Conservation (phyloP, 2,888 invertebrate species). For the Microctonus brassicae region DNA sequence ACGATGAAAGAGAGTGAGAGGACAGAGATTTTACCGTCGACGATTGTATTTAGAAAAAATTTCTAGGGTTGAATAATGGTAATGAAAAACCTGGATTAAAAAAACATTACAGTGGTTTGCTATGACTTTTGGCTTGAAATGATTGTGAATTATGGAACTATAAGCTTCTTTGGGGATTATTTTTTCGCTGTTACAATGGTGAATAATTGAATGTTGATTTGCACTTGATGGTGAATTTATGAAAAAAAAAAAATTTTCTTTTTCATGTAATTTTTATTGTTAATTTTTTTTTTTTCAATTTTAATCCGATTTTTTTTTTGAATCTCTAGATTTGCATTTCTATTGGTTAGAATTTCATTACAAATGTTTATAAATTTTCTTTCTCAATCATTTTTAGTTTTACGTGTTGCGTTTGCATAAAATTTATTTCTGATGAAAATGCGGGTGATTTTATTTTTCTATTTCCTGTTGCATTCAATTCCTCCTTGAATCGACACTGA, state of each 20-base stretch:
- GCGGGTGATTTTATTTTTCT: not conserved
- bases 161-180: not conserved
- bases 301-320: not conserved
- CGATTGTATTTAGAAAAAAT: constrained; percentile 15
- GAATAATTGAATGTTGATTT: not conserved
- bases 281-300: not conserved
- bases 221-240: not conserved
- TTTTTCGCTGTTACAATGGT: constrained; percentile 8
- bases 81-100: constrained; percentile 28
- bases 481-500: not conserved
- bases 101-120: constrained; percentile 6
- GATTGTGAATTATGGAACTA: constrained; percentile 22
- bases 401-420: not conserved
- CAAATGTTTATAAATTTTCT: not conserved
- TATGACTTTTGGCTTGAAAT: constrained; percentile 10
- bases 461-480: not conserved
- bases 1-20: not conserved
- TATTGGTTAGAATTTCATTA: not conserved
- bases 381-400: not conserved
- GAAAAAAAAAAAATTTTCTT: constrained; percentile 9
- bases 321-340: not conserved
- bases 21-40: not conserved
- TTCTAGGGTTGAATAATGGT: constrained; percentile 31
- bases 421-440: too few species aligned
- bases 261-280: not conserved